phyloP scores from a whole-genome alignment of 2,797 vertebrate genomes.

The Ibycter americanus region DNA sequence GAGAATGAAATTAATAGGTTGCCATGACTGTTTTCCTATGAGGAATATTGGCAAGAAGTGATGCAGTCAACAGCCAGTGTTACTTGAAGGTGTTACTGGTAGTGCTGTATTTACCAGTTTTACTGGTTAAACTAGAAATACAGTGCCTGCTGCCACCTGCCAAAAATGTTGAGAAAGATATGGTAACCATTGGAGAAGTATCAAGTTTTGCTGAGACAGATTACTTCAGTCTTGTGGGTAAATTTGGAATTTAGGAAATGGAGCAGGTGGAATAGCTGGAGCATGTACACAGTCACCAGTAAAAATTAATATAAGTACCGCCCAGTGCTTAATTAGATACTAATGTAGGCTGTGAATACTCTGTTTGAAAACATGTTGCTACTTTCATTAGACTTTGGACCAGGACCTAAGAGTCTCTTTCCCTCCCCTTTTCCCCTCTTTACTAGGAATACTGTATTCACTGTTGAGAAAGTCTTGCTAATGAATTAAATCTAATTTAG shows the following conservation, averaged over 20 bases:
- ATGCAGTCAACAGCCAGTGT: not conserved
- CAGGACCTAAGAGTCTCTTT: not conserved
- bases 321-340: not conserved
- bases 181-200: not conserved
- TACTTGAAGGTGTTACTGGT: not conserved
- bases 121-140: not conserved
- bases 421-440: not conserved
- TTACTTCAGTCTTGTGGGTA: not conserved
- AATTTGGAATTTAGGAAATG: not conserved
- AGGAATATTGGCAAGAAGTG: not conserved
- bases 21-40: not conserved
- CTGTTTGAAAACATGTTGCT: not conserved
- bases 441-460: not conserved
- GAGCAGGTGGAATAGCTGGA: not conserved
- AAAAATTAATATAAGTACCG: not conserved
- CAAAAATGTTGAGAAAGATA: not conserved
- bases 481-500: not conserved
- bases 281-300: not conserved
- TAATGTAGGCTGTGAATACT: not conserved
- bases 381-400: not conserved
- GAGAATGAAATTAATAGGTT: not conserved
- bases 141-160: not conserved
- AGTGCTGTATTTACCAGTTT: not conserved
- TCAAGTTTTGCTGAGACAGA: not conserved
- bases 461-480: not conserved